Evolutionary conservation across 1,140 invertebrate species (phyloP), one percentile per base, ranked within the genome.

Genomic region (Temnothorax longispinosus): DNA sequence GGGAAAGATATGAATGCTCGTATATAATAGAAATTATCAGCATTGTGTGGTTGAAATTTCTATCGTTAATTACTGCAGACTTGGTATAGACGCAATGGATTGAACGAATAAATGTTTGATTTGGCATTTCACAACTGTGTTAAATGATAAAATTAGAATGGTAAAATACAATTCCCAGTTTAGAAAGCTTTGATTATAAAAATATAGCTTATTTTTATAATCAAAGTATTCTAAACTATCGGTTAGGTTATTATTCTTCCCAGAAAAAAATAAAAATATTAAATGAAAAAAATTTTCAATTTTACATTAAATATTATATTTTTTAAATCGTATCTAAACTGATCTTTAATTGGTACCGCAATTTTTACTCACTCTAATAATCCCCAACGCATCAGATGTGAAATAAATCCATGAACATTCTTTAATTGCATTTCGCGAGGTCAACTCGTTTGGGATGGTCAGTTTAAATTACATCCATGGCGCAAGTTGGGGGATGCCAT

Each of bases 31-130:
- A 56, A 69, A 69, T 69, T 56, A 32, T 69, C 35, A 7, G 1
- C 8, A 15, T 3, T 64, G 41, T 64, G 41, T 32, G 44, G 1
- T 35, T 78, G 32, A 35, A 78, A 50, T 65, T 78, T 65, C 76
- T 64, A 32, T 52, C 44, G 35, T 58, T 75, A 78, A 78, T 65
- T 65, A 78, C 27, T 38, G 8, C 38, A 44, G 2, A 44, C 13
- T 41, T 27, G 38, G 18, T 1, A 47, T 1, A 47, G 4, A 32
- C 8, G 27, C 4, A 44, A 64, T n/a, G 1, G 21, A 32, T 52
- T 18, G 10, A 27, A 69, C 21, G 21, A 76, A 76, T 44, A 41
- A 76, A 76, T 56, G 35, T 76, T 58, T 41, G 11, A 76, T 58
- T 41, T 58, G 11, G 8, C 32, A 58, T 27, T 58, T 15, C 1